Evolutionary conservation across 2,888 invertebrate genomes (phyloP), one percentile per base, ranked within the genome.

Genomic region (Acanthosepion pharaonis): DNA sequence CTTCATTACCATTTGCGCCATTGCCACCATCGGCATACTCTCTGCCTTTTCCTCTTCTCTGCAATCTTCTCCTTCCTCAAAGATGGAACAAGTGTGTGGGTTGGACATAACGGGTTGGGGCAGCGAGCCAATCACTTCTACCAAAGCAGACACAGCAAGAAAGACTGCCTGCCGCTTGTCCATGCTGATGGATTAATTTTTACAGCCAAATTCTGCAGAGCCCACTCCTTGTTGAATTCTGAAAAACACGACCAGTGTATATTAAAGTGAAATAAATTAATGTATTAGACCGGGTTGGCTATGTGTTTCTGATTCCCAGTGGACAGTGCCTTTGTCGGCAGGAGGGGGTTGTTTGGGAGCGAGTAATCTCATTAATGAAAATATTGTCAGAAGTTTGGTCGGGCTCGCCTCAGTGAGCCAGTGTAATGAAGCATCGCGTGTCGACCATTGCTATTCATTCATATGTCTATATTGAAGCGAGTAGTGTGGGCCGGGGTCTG

Each of bases 351-450:
- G 78, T 78, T 78, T 33, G 78, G 28, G 51, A 11, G 20, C 28
- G 92, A 92, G 92, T 92, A 92, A 92, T 51, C 92, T 92, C 51
- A 92, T 92, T 92, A 92, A 92, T 92, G 92, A 92, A 92, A 92
- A 92, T 51, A 51, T 92, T 92, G 92, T 92, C 92, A 92, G 92
- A 92, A 48, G 51, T 51, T 92, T 92, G 92, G 49, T 92, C 49
- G 49, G 51, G 51, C 48, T 49, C 51, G 92, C 92, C 49, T 51
- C 92, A 92, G 33, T 92, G 92, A 92, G 23, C 92, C n/a, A 92
- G 51, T 92, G 92, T 92, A 92, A 92, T 92, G 92, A 92, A 92
- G 92, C 92, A 51, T 92, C 8, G 92, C 92, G 49, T 49, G 92
- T 51, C 48, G 92, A 92, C 49, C n/a, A 78, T 11, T 78, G 78